Conservation (phyloP, 2,888 invertebrate genomes). For the Trisateles emortualis region DNA sequence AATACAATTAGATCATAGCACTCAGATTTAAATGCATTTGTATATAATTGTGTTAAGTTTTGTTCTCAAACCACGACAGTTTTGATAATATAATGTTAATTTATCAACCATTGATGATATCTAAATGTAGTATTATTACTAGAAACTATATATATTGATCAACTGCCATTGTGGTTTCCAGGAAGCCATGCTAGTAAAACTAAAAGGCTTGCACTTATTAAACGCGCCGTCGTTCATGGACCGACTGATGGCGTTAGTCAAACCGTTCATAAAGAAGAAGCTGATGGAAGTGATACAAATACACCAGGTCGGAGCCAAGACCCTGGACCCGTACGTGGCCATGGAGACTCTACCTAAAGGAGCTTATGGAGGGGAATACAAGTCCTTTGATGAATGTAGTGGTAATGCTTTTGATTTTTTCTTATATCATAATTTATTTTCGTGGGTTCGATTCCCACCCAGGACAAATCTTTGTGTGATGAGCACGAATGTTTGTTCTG, state of each 20-base stretch:
- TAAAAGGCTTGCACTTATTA: slow-evolving; percentile 89
- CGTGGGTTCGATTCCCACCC: too few species aligned
- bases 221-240: slow-evolving; percentile 90
- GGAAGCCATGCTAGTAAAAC: slow-evolving; percentile 86
- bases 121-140: too few species aligned
- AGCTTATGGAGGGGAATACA: slow-evolving; percentile 85
- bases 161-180: too few species aligned
- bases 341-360: slow-evolving; percentile 87
- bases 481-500: too few species aligned
- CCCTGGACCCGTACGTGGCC: slow-evolving; percentile 83
- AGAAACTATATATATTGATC: too few species aligned
- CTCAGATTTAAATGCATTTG: slow-evolving; percentile 5
- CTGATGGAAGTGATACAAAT: slow-evolving; percentile 79
- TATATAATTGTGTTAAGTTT: slow-evolving; percentile 7
- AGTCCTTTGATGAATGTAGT: slow-evolving; percentile 44
- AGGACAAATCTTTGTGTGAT: too few species aligned
- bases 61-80: slow-evolving; percentile 3
- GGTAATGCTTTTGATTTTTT: too few species aligned
- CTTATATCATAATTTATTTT: too few species aligned
- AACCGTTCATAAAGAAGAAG: slow-evolving; percentile 91
- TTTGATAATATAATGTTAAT: slow-evolving; percentile 6
- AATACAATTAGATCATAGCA: slow-evolving; percentile 4
- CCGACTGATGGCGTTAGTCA: slow-evolving; percentile 88
- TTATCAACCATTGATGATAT: not conserved
- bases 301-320: slow-evolving; percentile 77